phyloP scores from a whole-genome alignment of 64 coral and sea anemone species.

The Stichodactyla helianthus region DNA sequence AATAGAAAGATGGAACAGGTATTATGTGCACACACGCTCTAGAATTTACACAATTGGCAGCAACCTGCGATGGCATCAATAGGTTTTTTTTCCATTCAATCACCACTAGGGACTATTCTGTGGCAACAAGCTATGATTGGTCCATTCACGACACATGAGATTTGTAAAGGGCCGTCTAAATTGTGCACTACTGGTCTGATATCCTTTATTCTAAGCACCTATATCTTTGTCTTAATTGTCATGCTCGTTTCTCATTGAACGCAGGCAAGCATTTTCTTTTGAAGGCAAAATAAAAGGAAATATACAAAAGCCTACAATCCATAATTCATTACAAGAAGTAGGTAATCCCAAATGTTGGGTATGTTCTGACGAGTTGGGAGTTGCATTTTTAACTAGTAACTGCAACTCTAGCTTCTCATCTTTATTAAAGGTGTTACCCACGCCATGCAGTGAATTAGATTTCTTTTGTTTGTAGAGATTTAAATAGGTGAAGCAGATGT shows the following conservation, averaged over 20 bases:
- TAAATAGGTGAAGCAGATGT: conserved; percentile 99
- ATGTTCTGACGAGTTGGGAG: conserved; percentile 22
- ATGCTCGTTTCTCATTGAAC: conserved; percentile 73
- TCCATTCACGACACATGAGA: conserved; percentile 52
- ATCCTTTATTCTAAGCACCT: conserved; percentile 76
- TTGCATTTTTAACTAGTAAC: conserved; percentile 15
- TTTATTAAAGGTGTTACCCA: conserved; percentile 97
- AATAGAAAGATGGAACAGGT: conserved; percentile 70
- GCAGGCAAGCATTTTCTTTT: conserved; percentile 69
- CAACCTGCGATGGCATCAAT: conserved; percentile 85
- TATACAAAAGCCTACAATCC: conserved; percentile 44
- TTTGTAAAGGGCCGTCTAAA: conserved; percentile 82
- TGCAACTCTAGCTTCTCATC: conserved; percentile 32
- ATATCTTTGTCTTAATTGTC: conserved; percentile 99
- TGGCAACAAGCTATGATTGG: conserved; percentile 76
- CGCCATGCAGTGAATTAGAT: conserved; percentile 97
- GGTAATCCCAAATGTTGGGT: conserved; percentile 23
- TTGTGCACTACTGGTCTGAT: conserved; percentile 61
- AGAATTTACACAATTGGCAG: conserved; percentile 92
- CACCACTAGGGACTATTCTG: conserved; percentile 65
- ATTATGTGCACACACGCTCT: conserved; percentile 94
- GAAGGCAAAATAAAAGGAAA: conserved; percentile 18
- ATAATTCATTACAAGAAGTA: conserved; percentile 13
- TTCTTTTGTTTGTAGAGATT: conserved; percentile 99
- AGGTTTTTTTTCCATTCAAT: conserved; percentile 86